Conservation (phyloP, 1,140 invertebrate genomes). For the Listronotus bonariensis region DNA sequence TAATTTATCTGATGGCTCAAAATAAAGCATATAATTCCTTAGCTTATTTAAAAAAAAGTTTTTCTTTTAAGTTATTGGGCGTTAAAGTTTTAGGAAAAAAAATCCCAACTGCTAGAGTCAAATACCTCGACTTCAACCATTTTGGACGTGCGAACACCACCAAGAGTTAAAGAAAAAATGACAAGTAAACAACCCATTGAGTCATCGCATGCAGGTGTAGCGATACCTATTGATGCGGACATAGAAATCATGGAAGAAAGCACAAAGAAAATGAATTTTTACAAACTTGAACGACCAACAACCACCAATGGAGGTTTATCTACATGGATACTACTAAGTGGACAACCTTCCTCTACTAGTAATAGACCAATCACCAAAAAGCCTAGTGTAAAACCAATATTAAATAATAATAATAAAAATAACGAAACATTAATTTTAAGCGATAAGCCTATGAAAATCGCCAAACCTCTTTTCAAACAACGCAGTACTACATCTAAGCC, state of each 20-base stretch:
- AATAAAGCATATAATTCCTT: too few species aligned
- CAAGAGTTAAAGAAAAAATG: constrained; percentile 60
- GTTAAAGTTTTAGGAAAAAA: too few species aligned
- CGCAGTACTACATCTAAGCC: constrained; percentile 47
- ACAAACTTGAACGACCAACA: constrained; percentile 59
- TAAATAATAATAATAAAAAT: constrained; percentile 21
- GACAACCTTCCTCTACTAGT: constrained; percentile 56
- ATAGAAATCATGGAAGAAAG: constrained; percentile 52
- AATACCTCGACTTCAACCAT: constrained; percentile 52
- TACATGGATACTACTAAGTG: constrained; percentile 75
- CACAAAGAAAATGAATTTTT: constrained; percentile 50
- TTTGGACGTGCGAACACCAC: constrained; percentile 65
- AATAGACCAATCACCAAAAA: constrained; percentile 50
- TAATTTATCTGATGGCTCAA: too few species aligned
- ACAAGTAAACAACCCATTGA: constrained; percentile 56
- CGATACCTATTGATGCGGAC: constrained; percentile 61
- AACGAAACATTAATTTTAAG: constrained; percentile 32
- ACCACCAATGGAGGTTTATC: constrained; percentile 72
- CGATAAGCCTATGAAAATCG: constrained; percentile 33
- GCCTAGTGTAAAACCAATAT: constrained; percentile 43
- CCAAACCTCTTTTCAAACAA: constrained; percentile 50
- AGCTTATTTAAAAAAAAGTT: too few species aligned
- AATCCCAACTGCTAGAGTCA: constrained; percentile 60
- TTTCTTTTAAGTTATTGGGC: too few species aligned
- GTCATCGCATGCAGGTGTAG: constrained; percentile 62